Percentiles rank a stretch among this genome's conserved stretches.
Conservation (phyloP, 23 tunicate species). For the Phallusia fumigata region DNA sequence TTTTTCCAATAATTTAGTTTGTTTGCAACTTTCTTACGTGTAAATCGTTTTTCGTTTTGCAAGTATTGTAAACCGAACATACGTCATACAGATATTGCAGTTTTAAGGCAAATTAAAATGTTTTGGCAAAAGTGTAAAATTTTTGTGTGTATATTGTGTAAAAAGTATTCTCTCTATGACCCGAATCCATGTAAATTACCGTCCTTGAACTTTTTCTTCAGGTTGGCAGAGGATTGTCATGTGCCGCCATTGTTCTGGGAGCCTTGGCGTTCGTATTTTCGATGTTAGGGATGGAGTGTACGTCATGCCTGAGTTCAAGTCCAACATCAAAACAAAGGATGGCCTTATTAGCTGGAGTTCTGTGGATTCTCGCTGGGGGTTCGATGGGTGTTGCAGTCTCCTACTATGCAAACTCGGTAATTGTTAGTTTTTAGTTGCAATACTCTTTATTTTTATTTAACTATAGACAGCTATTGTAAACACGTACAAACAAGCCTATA, state of each 20-base stretch:
- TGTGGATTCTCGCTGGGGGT: constrained; percentile 52
- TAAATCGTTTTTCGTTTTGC: background rate
- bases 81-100: background rate
- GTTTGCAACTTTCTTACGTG: background rate
- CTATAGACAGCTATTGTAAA: too few species aligned
- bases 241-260: constrained; percentile 47
- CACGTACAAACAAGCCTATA: too few species aligned
- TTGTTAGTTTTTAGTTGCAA: too few species aligned
- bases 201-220: too few species aligned
- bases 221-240: constrained; percentile 74
- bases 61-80: too few species aligned
- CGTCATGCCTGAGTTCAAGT: constrained; percentile 49
- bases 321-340: constrained; percentile 33
- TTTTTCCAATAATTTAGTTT: background rate
- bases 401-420: constrained; percentile 72
- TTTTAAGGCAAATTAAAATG: too few species aligned
- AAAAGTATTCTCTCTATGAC: too few species aligned
- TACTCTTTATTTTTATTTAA: too few species aligned
- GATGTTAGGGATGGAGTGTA: constrained; percentile 80
- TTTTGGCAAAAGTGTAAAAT: too few species aligned
- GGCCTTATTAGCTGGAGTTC: constrained; percentile 39
- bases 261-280: constrained; percentile 53
- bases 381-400: constrained; percentile 79
- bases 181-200: too few species aligned
- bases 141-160: too few species aligned